Evolutionary conservation across 2,113 vertebrate genomes (phyloP), one percentile per base, ranked within the genome.

Genomic region (Crypturellus undulatus): DNA sequence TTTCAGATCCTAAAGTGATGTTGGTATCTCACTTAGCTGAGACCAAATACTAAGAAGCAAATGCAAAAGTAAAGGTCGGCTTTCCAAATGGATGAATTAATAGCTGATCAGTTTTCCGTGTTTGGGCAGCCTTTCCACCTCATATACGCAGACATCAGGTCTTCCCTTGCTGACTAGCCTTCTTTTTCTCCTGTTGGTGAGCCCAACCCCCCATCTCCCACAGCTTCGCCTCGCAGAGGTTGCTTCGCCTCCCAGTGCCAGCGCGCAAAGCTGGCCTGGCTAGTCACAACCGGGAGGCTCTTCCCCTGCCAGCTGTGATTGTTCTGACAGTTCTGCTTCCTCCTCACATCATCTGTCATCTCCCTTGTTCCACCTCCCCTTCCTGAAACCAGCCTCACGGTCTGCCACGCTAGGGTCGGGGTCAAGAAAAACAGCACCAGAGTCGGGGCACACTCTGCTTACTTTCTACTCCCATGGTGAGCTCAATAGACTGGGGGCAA

Each of bases 261-360:
- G 84, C 77, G 80, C 34, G 59, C 56, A 69, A 95, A 87, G 70
- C 68, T 10, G 2, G 59, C 89, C 79, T 80, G 45, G 64, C 84
- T 71, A 94, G 90, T 97, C 95, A 89, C 60, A 96, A 92, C 60
- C 12, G 9, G 54, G 45, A 95, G 54, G 72, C 68, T 87, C 71
- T 94, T 97, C 64, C 65, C 38, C 67, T 64, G 25, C 45, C 30
- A 87, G 49, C 79, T 6, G 0, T 79, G 56, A 96, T 97, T 89
- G 85, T 80, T 79, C 67, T 96, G 96, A 97, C 97, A 97, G 94
- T 89, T 97, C 79, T 93, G 82, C 92, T 91, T 89, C 89, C 95
- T 86, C 49, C 43, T 96, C 79, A 76, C 82, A 93, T 95, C 87
- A 90, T 89, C 79, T 91, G 82, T 89, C 84, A 84, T 78, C 69